Evolutionary conservation across 2,113 vertebrate species (phyloP).

Genomic region (Galbula dea): DNA sequence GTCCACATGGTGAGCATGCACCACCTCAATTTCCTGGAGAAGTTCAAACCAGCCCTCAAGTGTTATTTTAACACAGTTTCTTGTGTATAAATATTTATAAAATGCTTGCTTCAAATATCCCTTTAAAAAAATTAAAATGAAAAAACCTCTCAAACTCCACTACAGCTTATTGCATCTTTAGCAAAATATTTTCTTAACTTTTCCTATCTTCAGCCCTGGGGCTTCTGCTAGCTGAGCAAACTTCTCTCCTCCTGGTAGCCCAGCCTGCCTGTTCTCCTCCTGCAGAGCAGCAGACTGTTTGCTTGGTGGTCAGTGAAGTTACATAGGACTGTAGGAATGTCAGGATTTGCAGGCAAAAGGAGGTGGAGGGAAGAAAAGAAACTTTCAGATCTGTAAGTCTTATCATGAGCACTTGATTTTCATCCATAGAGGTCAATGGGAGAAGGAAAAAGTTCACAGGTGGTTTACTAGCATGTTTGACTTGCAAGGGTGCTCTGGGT

Average conservation of each 20-base stretch:
- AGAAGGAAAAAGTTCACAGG: background rate
- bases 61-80: background rate
- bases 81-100: background rate
- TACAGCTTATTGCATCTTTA: background rate
- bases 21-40: background rate
- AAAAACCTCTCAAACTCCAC: background rate
- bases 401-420: background rate
- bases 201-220: background rate
- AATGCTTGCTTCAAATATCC: background rate
- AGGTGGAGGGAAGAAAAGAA: background rate
- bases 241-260: background rate
- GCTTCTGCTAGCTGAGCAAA: background rate
- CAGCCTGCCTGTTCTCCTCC: background rate
- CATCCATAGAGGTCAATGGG: background rate
- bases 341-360: background rate
- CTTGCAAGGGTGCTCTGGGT: background rate
- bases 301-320: background rate
- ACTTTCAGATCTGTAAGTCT: background rate
- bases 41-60: background rate
- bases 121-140: background rate
- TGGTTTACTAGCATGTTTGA: background rate
- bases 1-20: background rate
- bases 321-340: background rate
- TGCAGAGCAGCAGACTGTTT: background rate
- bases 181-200: background rate